Evolutionary conservation across 2,113 vertebrate species (phyloP), one percentile per base, ranked within the genome.

Genomic region (Rana temporaria): DNA sequence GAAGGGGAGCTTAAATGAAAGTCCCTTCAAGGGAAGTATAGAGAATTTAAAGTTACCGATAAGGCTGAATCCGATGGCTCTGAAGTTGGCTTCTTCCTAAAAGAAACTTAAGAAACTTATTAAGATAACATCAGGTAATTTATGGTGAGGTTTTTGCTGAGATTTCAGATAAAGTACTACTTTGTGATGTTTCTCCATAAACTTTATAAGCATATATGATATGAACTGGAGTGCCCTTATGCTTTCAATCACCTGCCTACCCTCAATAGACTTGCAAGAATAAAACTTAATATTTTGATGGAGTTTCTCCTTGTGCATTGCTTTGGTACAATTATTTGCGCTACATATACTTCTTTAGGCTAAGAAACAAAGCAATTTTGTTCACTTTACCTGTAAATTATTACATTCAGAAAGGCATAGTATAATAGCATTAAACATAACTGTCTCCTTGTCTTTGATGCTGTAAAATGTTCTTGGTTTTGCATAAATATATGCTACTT

Each of bases 11-110:
- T 64, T 77, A 77, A 77, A 64, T 77, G 60, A 77, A 77, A 26
- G 38, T 53, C 17, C 3, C 20, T 26, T 20, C 20, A 65, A 19
- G 20, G 20, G 38, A 65, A 64, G 22, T 11, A 38, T 42, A 19
- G 22, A 16, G 53, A 74, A 74, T 74, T 71, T 74, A 55, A 59
- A 74, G 55, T n/a, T 34, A 77, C 74, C 22, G 22, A 77, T 77
- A 65, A 76, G 60, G 48, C n/a, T 24, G 16, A 26, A 42, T 48
- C 15, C 42, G 48, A 76, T 22, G 11, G 38, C 5, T 20, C 59
- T 63, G 7, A 38, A 52, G n/a, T 26, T 3, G 6, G 38, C 59
- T 53, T 60, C 19, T 76, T 42, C 32, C 62, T 52, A 42, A 63
- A 64, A 76, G 2, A n/a, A 14, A 38, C 38, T 76, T 42, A 20